Evolutionary conservation across 2,888 invertebrate species (phyloP), one percentile per base, ranked within the genome.

Genomic region (Lasioglossum figueresi): DNA sequence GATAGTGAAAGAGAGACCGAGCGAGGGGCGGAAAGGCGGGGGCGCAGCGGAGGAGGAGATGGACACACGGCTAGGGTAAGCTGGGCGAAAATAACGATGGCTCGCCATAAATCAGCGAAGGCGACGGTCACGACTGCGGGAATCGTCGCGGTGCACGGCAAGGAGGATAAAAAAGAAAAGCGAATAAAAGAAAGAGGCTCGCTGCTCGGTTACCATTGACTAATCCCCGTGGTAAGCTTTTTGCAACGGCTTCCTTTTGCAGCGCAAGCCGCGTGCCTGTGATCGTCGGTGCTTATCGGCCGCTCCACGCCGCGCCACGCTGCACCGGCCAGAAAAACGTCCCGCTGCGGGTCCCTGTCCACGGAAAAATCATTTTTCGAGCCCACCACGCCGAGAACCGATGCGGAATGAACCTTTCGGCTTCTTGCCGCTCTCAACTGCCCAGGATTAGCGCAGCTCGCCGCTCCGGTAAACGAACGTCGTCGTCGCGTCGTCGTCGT

Each of bases 31-130:
- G 27, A 4, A n/a, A 19, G 56, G 45, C 31, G 34, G 10, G 68
- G 16, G 59, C 8, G 70, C 12, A 70, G 37, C 34, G 66, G 56
- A n/a, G 45, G 72, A 76, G 40, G 40, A 68, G 74, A 77, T 74
- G 68, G 77, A 43, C 52, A 63, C 45, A 43, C 59, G 82, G 73
- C 63, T 76, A 56, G 86, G 76, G 75, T 75, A 81, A 88, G 87
- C 85, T 87, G 84, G 87, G 85, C 84, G 91, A 89, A 91, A 91
- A 91, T 91, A 91, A 91, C 90, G 90, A 91, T 87, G 89, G 88
- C 80, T 82, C 83, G 86, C 83, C 85, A 84, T 91, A 91, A 89
- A 91, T 91, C 91, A 89, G 87, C 82, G 86, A 83, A 82, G 88
- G 88, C 88, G 88, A 90, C 88, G 89, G 91, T 90, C 91, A 89